A percentile compares a stretch with the other conserved stretches of the same genome.
Conservation (phyloP, 2,797 vertebrate species). For the Alfaro cultratus region DNA sequence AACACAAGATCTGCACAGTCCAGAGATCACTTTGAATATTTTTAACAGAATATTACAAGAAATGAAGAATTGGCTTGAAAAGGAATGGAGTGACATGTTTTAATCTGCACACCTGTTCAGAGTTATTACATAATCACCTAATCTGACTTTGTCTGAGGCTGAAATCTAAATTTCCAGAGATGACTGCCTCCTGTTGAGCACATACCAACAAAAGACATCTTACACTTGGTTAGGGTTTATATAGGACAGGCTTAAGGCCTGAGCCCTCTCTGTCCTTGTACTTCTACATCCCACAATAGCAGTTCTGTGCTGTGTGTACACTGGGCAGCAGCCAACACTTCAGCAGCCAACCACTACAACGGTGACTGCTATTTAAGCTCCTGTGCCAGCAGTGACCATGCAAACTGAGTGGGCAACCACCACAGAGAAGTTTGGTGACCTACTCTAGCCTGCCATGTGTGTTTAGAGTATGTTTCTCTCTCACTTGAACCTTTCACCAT, state of each 20-base stretch:
- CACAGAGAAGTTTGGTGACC: slow-evolving; percentile 17
- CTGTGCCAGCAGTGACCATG: slow-evolving; percentile 38
- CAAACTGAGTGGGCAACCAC: slow-evolving; percentile 27
- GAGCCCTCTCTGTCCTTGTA: slow-evolving; percentile 2
- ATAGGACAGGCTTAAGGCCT: slow-evolving; percentile 27
- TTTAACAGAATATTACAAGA: not conserved
- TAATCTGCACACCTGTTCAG: not conserved
- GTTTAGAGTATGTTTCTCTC: slow-evolving; percentile 22
- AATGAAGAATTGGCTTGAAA: not conserved
- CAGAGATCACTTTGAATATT: slow-evolving; percentile 27
- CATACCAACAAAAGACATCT: not conserved
- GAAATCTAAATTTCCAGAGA: not conserved
- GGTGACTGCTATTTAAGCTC: slow-evolving; percentile 47
- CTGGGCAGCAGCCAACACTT: slow-evolving; percentile 34
- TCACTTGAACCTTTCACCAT: slow-evolving; percentile 20
- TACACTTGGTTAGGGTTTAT: not conserved
- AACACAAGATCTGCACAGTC: slow-evolving; percentile 23
- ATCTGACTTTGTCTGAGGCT: not conserved
- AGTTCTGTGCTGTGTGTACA: slow-evolving; percentile 38
- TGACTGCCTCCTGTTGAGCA: not conserved
- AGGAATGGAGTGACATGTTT: not conserved
- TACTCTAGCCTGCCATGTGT: slow-evolving; percentile 16
- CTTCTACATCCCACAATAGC: slow-evolving; percentile 42
- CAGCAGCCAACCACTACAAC: slow-evolving; percentile 37
- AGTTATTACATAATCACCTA: not conserved